A percentile compares a stretch with the other conserved stretches of the same genome.
phyloP scores from a whole-genome alignment of 2,113 vertebrate genomes.

The Hoplias malabaricus region DNA sequence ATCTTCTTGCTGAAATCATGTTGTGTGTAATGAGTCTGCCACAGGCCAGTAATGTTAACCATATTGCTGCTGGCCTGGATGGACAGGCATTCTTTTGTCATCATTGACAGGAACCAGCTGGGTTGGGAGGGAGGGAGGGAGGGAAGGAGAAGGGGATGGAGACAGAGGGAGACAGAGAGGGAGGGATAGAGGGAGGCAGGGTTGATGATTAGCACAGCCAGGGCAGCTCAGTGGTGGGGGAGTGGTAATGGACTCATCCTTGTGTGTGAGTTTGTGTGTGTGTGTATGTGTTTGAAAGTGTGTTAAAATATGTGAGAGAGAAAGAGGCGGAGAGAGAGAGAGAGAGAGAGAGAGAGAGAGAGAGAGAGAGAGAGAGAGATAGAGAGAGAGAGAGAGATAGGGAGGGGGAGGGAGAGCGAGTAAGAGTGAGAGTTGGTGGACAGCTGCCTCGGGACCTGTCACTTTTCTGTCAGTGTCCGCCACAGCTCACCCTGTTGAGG shows the following conservation, averaged over 20 bases:
- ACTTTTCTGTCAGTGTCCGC: slow-evolving; percentile 18
- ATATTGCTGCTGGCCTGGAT: slow-evolving; percentile 45
- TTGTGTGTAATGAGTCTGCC: slow-evolving; percentile 35
- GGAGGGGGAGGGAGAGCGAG: neutral
- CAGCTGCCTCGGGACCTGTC: slow-evolving; percentile 19
- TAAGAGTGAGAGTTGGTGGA: slow-evolving; percentile 17
- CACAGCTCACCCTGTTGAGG: neutral
- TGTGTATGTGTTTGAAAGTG: slow-evolving; percentile 26
- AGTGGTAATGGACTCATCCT: slow-evolving; percentile 50
- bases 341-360: neutral
- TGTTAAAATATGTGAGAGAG: neutral
- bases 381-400: neutral
- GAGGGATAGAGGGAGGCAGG: slow-evolving; percentile 47
- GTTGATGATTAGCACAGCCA: slow-evolving; percentile 31
- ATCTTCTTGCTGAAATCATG: slow-evolving; percentile 15
- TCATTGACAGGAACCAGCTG: slow-evolving; percentile 81
- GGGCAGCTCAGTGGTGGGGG: slow-evolving; percentile 38
- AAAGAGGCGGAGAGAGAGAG: neutral
- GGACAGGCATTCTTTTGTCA: slow-evolving; percentile 79
- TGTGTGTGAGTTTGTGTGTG: slow-evolving; percentile 50
- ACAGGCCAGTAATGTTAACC: slow-evolving; percentile 41
- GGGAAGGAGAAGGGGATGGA: slow-evolving; percentile 40
- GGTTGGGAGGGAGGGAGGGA: slow-evolving; percentile 56
- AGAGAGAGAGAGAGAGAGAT: neutral
- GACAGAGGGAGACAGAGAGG: slow-evolving; percentile 42